Base-by-base conservation (phyloP, 2,888 invertebrate genomes). In the Perithous albicinctus region DNA sequence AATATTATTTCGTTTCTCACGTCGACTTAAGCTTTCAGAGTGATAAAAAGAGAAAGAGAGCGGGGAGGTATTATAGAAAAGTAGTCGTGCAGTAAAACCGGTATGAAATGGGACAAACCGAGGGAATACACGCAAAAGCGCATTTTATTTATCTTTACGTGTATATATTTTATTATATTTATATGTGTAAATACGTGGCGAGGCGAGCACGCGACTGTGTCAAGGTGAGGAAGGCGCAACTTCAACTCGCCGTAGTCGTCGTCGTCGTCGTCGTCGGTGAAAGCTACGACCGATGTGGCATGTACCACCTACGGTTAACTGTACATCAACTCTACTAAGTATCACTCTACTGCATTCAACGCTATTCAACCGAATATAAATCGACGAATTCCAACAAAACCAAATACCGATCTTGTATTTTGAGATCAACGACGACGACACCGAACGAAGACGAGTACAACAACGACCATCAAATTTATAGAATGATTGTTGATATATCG, bases 201-300 rank as follows among this genome's bases (percentile, higher is more conserved):
- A 73, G 66, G 64, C 73, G 72, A 32, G 63, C 72, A 72, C 76
- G 82, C 84, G 87, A 90, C 89, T 88, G 87, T 90, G 90, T 90
- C 90, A 90, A 90, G 90, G 90, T 88, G 86, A 89, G 56, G 63
- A 77, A 89, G 90, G 88, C 85, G 87, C 89, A 88, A 88, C 85
- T 77, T 73, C 75, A 46, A 59, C n/a, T n/a, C n/a, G n/a, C n/a
- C n/a, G n/a, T n/a, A n/a, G n/a, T n/a, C 38, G 56, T 56, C 69
- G 63, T 54, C 61, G 78, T 61, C 61, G 61, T 35, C 35, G 32
- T 69, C 35, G 69, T 54, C 54, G 81, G 81, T 74, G 81, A 81
- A 81, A 81, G 81, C 78, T 48, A 35, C 66, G 26, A 20, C 54
- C 74, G 46, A 78, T 78, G 54, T 26, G 56, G 69, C 69, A 56